Conservation (phyloP, 2,888 invertebrate species). For the Noctua pronuba region DNA sequence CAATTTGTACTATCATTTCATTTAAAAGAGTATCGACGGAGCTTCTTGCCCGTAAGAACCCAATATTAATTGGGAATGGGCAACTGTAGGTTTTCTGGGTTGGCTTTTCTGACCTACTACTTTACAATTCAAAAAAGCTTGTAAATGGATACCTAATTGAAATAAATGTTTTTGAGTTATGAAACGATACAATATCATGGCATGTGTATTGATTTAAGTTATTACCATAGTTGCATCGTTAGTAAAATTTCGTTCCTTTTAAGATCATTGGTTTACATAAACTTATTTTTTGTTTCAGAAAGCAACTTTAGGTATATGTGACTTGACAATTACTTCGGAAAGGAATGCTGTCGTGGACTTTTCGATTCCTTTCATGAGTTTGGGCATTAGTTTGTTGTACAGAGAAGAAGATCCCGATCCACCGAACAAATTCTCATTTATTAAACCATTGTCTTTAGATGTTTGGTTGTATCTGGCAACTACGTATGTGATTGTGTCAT, state of each 20-base stretch:
- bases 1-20: background rate
- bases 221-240: background rate
- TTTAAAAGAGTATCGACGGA: background rate
- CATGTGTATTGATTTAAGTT: background rate
- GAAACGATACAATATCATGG: background rate
- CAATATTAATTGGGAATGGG: background rate
- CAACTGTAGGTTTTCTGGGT: background rate
- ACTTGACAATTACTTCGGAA: constrained; percentile 97
- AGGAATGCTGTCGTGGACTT: constrained; percentile 97
- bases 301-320: constrained; percentile 97
- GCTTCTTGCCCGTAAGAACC: background rate
- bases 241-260: background rate
- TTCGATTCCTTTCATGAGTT: constrained; percentile 98
- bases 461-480: constrained; percentile 97
- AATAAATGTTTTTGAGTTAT: background rate
- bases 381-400: constrained; percentile 97
- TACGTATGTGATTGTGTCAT: constrained; percentile 95
- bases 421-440: constrained; percentile 96
- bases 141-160: background rate
- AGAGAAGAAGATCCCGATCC: constrained; percentile 93
- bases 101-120: background rate
- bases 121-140: background rate
- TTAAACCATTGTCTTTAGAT: constrained; percentile 95
- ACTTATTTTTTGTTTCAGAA: constrained; percentile 90
- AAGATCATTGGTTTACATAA: background rate